Conservation (phyloP, 2,113 vertebrate species). For the Fulica atra region DNA sequence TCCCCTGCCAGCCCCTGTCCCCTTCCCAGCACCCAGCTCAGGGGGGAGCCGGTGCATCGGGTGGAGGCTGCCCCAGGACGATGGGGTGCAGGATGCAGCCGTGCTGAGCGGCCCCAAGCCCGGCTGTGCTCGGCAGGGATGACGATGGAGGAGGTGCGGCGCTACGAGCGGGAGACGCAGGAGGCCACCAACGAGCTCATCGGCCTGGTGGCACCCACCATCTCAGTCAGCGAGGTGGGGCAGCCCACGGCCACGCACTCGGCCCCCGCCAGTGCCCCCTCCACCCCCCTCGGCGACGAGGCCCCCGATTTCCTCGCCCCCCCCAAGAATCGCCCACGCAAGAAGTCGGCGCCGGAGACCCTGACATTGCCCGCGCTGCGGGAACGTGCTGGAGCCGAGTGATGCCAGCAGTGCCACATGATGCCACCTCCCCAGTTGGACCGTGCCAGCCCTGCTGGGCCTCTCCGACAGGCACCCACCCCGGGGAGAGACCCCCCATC, state of each 20-base stretch:
- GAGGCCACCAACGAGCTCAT: conserved; percentile 79
- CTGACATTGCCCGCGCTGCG: conserved; percentile 64
- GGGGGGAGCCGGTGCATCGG: not conserved
- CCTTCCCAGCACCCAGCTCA: not conserved
- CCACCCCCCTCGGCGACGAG: conserved; percentile 68
- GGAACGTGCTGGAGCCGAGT: conserved; percentile 50
- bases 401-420: not conserved
- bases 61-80: not conserved
- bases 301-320: conserved; percentile 74
- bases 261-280: conserved; percentile 65
- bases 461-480: not conserved
- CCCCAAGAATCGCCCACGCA: conserved; percentile 69
- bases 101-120: not conserved
- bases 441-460: not conserved
- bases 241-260: conserved; percentile 48
- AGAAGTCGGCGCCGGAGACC: conserved; percentile 74
- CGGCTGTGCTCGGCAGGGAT: conserved; percentile 67
- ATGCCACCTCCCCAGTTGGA: not conserved
- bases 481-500: not conserved
- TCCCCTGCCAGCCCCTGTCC: not conserved
- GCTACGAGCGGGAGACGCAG: conserved; percentile 75
- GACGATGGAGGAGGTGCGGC: conserved; percentile 78
- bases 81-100: not conserved
- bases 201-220: conserved; percentile 65
- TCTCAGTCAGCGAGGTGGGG: conserved; percentile 63